Evolutionary conservation across 37 sponge, comb jelly and placozoan genomes (phyloP), one percentile per base, ranked within the genome.

Genomic region (Lycopodina hypogea): DNA sequence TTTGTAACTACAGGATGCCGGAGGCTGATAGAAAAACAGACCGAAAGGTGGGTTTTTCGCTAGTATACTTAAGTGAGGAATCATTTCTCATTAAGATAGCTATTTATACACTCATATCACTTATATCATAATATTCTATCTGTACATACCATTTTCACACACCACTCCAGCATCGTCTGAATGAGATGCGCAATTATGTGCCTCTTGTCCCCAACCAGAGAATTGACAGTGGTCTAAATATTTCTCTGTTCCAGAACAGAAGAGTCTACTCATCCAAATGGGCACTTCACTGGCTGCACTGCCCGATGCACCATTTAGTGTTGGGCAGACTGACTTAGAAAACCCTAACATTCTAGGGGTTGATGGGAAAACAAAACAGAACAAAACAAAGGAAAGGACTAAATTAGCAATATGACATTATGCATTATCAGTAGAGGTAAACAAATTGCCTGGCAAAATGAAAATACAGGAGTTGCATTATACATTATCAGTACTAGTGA

Each of bases 121-220:
- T n/a, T n/a, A n/a, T 45, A 45, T 45, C 9, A 45, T 9, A 12
- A 12, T 9, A 9, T 45, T 45, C 9, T 45, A 12, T 45, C 48
- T 45, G 8, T 12, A 66, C 57, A 48, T 29, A 75, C 75, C 38
- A 8, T 38, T 57, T 59, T 9, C 22, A 35, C 79, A 79, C 22
- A 69, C 45, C 32, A 81, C 81, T 35, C 81, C 81, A 42, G 72
- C 81, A 81, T 81, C 81, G n/a, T 81, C 81, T 0, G 30, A 23
- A 32, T 71, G 71, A 32, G 34, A 21, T 28, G 35, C 12, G 62
- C 71, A 81, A 6, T 17, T 28, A 56, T 23, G 33, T 38, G 63
- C 22, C 9, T 45, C 48, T 12, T n/a, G 36, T 29, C 81, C 81
- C 72, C 71, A 71, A 3, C 81, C 81, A 56, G 15, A 30, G 35